Evolutionary conservation across 2,797 vertebrate species (phyloP).

Genomic region (Helicolenus hilgendorfi): DNA sequence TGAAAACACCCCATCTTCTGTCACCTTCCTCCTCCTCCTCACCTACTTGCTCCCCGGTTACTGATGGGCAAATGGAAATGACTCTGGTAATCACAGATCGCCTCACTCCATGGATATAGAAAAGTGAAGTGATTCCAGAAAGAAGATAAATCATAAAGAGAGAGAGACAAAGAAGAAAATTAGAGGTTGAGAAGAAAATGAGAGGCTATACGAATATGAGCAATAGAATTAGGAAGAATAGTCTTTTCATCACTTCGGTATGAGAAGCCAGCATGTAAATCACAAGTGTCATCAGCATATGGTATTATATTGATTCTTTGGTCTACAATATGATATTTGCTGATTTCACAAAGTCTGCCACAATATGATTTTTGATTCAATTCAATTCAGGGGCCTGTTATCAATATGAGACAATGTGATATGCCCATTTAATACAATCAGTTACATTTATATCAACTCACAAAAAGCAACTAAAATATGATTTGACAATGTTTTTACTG

Average conservation of each 20-base stretch:
- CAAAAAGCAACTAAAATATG: not conserved
- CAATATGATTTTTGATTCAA: not conserved
- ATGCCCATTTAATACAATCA: not conserved
- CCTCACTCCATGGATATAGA: constrained; percentile 6
- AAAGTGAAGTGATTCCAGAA: constrained; percentile 14
- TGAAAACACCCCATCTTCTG: constrained; percentile 47
- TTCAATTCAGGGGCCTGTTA: not conserved
- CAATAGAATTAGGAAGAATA: not conserved
- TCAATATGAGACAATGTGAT: not conserved
- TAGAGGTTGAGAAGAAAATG: not conserved
- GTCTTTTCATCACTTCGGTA: constrained; percentile 28
- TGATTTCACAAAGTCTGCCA: not conserved
- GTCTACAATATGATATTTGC: not conserved
- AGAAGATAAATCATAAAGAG: not conserved
- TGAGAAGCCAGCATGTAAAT: not conserved
- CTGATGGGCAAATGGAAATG: constrained; percentile 47
- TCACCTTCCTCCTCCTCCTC: constrained; percentile 7
- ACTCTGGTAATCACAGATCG: constrained; percentile 37
- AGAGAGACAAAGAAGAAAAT: not conserved
- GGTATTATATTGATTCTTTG: not conserved
- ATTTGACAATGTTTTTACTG: not conserved
- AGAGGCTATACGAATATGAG: not conserved
- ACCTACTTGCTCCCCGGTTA: not conserved
- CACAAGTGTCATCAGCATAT: not conserved
- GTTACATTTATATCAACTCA: not conserved